phyloP scores from a whole-genome alignment of 2,888 invertebrate species.

The Thera obeliscata region DNA sequence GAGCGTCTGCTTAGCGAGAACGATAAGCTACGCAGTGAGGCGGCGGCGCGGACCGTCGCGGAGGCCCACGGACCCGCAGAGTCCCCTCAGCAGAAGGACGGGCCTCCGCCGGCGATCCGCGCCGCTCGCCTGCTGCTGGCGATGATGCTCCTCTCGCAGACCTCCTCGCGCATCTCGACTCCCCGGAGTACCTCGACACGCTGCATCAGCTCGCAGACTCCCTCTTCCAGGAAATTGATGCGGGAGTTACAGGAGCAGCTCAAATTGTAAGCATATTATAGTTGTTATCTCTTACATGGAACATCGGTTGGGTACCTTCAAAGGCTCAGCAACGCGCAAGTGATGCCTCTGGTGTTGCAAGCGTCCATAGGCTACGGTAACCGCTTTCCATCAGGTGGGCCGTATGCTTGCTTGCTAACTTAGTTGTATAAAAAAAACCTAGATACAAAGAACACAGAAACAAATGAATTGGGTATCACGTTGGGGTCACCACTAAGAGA shows the following conservation, averaged over 20 bases:
- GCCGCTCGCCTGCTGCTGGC: slow-evolving; percentile 89
- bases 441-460: neutral
- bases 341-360: too few species aligned
- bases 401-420: too few species aligned
- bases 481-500: too few species aligned
- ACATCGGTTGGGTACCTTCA: too few species aligned
- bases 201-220: slow-evolving; percentile 93
- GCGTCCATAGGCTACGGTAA: too few species aligned
- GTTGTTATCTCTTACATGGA: too few species aligned
- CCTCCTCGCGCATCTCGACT: slow-evolving; percentile 91
- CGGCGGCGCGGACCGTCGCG: slow-evolving; percentile 87
- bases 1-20: slow-evolving; percentile 88
- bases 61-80: slow-evolving; percentile 90
- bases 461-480: too few species aligned
- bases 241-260: slow-evolving; percentile 87
- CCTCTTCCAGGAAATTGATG: slow-evolving; percentile 91
- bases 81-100: slow-evolving; percentile 98
- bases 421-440: too few species aligned
- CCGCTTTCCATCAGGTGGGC: neutral
- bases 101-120: slow-evolving; percentile 89
- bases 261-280: slow-evolving; percentile 83
- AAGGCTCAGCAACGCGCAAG: too few species aligned
- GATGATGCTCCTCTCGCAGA: slow-evolving; percentile 94
- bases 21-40: slow-evolving; percentile 83
- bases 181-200: slow-evolving; percentile 88